Conservation (phyloP, 2,113 vertebrate species). For the Gila orcuttii region DNA sequence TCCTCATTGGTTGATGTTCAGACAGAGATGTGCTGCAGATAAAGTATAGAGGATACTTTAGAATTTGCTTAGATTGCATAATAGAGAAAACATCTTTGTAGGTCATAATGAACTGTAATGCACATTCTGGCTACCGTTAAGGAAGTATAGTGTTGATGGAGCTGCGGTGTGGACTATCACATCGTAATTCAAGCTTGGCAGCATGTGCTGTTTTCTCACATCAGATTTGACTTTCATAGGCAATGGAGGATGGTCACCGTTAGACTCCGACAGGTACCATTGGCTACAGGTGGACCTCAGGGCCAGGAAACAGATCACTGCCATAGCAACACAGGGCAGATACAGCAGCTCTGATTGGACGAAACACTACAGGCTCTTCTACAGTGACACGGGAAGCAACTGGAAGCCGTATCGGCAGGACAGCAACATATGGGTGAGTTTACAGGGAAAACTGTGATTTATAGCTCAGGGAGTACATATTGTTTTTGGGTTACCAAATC, state of each 20-base stretch:
- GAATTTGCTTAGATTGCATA: constrained; percentile 8
- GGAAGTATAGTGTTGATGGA: constrained; percentile 11
- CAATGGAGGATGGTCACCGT: constrained; percentile 92
- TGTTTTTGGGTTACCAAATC: not conserved
- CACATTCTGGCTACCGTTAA: not conserved
- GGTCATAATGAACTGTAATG: constrained; percentile 10
- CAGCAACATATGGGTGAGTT: constrained; percentile 88
- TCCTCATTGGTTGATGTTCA: constrained; percentile 34
- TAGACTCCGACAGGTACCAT: constrained; percentile 87
- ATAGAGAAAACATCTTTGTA: not conserved
- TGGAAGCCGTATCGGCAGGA: constrained; percentile 96
- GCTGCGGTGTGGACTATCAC: not conserved
- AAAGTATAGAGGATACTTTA: not conserved
- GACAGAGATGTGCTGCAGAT: constrained; percentile 19
- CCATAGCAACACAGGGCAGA: constrained; percentile 91
- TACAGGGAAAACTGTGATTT: not conserved
- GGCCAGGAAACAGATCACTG: constrained; percentile 86
- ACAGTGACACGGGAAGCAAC: constrained; percentile 92
- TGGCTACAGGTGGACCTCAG: constrained; percentile 97
- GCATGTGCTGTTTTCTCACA: not conserved
- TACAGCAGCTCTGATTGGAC: constrained; percentile 95
- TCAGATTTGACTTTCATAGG: constrained; percentile 68
- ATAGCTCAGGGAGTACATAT: not conserved
- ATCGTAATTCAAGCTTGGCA: not conserved
- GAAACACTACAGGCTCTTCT: constrained; percentile 88